These are phyloP conservation scores for Drosophila elegans DNA, from an alignment of 1,140 invertebrate species.

Conservation along the genomic window DNA sequence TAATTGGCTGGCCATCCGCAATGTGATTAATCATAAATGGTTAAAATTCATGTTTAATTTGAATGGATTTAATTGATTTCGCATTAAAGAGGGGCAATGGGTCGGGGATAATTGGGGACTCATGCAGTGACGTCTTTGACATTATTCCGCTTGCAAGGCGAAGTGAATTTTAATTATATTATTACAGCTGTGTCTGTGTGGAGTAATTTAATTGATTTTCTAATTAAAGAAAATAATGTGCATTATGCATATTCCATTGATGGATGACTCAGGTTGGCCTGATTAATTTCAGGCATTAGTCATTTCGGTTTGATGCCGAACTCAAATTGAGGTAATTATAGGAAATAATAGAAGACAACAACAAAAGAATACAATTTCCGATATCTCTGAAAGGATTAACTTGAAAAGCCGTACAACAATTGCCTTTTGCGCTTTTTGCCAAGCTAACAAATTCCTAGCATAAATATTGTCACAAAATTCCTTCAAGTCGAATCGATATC, in stretches of 20 bases:
- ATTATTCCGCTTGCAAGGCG: slow-evolving; percentile 32
- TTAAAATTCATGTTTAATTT: slow-evolving; percentile 45
- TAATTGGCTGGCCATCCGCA: not conserved
- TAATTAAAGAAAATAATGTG: slow-evolving; percentile 70
- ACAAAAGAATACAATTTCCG: not conserved
- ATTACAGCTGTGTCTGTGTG: slow-evolving; percentile 44
- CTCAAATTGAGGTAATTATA: slow-evolving; percentile 46
- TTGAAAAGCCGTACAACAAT: not conserved
- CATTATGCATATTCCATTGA: slow-evolving; percentile 10
- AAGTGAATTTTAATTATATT: slow-evolving; percentile 73
- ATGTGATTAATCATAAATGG: slow-evolving; percentile 58
- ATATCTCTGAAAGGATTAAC: not conserved
- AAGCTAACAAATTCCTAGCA: slow-evolving; percentile 86
- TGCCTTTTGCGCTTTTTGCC: not conserved
- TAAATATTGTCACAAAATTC: slow-evolving; percentile 34
- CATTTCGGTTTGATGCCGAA: not conserved
- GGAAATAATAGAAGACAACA: slow-evolving; percentile 1
- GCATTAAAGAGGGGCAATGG: not conserved
- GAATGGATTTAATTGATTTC: slow-evolving; percentile 63
- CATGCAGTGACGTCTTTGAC: slow-evolving; percentile 10
- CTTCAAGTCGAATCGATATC: slow-evolving; percentile 3
- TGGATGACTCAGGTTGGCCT: not conserved
- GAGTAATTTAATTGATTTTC: slow-evolving; percentile 61
- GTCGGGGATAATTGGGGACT: slow-evolving; percentile 4
- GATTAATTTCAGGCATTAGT: slow-evolving; percentile 20